Base-by-base conservation (phyloP, 2,113 vertebrate genomes). In the Hepsetus odoe region DNA sequence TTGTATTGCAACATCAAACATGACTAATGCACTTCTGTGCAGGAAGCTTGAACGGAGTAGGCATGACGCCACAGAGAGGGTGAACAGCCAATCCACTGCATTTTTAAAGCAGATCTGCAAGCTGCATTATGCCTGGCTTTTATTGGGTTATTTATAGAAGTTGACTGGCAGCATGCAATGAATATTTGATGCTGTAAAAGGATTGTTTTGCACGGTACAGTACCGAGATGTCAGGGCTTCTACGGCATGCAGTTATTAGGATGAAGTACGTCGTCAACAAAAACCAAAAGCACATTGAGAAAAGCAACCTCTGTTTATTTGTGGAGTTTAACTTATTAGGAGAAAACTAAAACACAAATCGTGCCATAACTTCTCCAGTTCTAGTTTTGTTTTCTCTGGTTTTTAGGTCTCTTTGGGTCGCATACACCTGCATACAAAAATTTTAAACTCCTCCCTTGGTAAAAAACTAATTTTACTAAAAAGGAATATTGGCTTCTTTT, bases 81-180 rank as follows among this genome's bases (percentile, higher is more conserved):
- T 64, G 32, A 62, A 35, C 16, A 30, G 5, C 28, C 2, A 9
- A 55, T 53, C 16, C 59, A 20, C 30, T 64, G 32, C 33, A 35
- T 64, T 20, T 64, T 38, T 64, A 64, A 64, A 64, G 59, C 28
- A 33, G 18, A n/a, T 8, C 20, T 51, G 49, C 18, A 18, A 18
- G 28, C 18, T 59, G 56, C 26, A 30, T 14, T 30, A 30, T 30
- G 24, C 12, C 33, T 5, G n/a, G 33, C 51, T 64, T 64, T 64
- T 64, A 64, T n/a, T 11, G 6, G 18, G 14, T 38, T 64, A 64
- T 64, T 64, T 64, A 64, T 35, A 64, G 32, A 64, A 64, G 61
- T 16, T 64, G 61, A 20, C 61, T 35, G 2, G 58, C 28, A 38
- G 32, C 13, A 30, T 64, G 5, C n/a, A 14, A 33, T 20, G 59